Base-by-base conservation (phyloP, 2,113 vertebrate genomes). In the Myxocyprinus asiaticus region DNA sequence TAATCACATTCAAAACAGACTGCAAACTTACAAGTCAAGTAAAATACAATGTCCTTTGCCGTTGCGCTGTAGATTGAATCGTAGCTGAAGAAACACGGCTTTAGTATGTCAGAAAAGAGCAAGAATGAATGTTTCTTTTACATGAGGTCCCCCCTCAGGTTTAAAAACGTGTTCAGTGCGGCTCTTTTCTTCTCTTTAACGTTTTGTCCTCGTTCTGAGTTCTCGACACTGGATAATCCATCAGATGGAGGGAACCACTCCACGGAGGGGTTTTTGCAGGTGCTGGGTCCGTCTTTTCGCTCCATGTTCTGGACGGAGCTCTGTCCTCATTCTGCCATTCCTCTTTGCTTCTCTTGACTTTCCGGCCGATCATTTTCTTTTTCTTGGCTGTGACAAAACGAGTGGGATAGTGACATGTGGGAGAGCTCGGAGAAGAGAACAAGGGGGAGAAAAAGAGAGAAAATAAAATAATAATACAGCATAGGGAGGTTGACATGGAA, bases 361-460 rank as follows among this genome's bases (percentile, higher is more conserved):
- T 74, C 65, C 10, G 79, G 79, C 62, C 77, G 76, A 73, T 85
- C 85, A 84, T 84, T 79, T 81, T 86, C 83, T 81, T 68, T 76
- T 69, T 62, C 61, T 69, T 14, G 14, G 78, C 56, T 44, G 15
- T 76, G 89, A 89, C 85, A 84, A 80, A 85, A 74, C 47, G 86
- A 82, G 81, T 72, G 74, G 80, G 84, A 74, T 76, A 83, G 72
- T 12, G 43, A n/a, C 33, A 77, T 51, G 82, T 83, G 77, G 80
- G 82, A 62, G 61, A 74, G 65, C 70, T 72, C 44, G 55, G 61
- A 33, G 77, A 81, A 63, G 76, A n/a, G 61, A 80, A 59, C 45
- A 68, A 55, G 48, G 72, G 55, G 22, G 72, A 76, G 65, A 78
- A 42, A 71, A 44, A 15, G 10, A 63, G 43, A 80, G 50, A 77